Evolutionary conservation across 2,797 vertebrate genomes (phyloP), one percentile per base, ranked within the genome.

Genomic region (Austrolebias charrua): DNA sequence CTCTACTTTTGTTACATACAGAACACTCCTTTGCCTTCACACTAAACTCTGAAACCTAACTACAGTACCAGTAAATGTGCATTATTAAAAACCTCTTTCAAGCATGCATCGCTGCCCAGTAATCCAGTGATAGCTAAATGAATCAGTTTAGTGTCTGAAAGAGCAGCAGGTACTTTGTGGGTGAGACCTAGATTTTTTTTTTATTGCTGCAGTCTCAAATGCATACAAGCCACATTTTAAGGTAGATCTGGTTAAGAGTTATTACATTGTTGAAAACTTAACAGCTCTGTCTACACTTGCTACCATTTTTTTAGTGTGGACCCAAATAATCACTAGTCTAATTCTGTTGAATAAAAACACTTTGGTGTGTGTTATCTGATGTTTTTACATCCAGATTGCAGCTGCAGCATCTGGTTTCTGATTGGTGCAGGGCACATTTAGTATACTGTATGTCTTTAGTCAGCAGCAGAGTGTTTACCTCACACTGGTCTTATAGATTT

Each of bases 1-100:
- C 40, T 66, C 52, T 50, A 19, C 58, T 64, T 81, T 58, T 1
- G 15, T 69, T 66, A 63, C 58, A 62, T 24, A 33, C 24, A 53
- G 40, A 68, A 42, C 49, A 54, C 47, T 55, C 31, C 47, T 51
- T 78, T 49, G 2, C n/a, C 40, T 51, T 77, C 55, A 50, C 49
- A 56, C 18, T 16, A 6, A 15, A 69, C 29, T n/a, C 35, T 48
- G 65, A 43, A 58, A 43, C 28, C 55, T n/a, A 28, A 40, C 47
- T 49, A 3, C 31, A 42, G 15, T n/a, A n/a, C 24, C 24, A 3
- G 2, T 24, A 24, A 24, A 24, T 24, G 20, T 70, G 29, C n/a
- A 18, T 11, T 8, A 15, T 6, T 10, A 8, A 15, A 58, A 44
- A 56, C 63, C 8, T 6, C 43, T 40, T 29, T 55, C 49, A 62